Conservation (phyloP, 2,797 vertebrate species). For the Leptoclinus maculatus region DNA sequence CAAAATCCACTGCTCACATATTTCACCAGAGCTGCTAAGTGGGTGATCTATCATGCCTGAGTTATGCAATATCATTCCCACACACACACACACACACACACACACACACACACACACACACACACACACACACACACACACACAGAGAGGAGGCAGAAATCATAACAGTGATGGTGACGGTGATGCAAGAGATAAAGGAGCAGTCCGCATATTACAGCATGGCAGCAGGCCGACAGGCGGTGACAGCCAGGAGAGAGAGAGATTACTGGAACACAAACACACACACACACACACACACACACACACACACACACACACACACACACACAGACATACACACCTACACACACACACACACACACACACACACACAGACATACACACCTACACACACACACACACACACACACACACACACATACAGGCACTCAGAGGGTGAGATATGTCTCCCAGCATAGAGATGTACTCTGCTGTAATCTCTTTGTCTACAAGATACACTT, state of each 20-base stretch:
- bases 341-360: conserved; percentile 44
- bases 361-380: conserved; percentile 46
- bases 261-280: conserved; percentile 74
- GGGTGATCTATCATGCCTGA: conserved; percentile 77
- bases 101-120: conserved; percentile 38
- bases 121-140: conserved; percentile 27
- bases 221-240: conserved; percentile 70
- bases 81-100: conserved; percentile 38
- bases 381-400: conserved; percentile 42
- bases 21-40: conserved; percentile 72
- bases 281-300: conserved; percentile 35
- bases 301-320: conserved; percentile 48
- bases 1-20: conserved; percentile 68
- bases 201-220: conserved; percentile 61
- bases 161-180: conserved; percentile 90
- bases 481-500: conserved; percentile 72
- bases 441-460: conserved; percentile 71
- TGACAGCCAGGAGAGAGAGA: conserved; percentile 78
- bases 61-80: conserved; percentile 67
- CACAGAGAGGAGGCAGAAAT: conserved; percentile 50
- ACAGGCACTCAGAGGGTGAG: conserved; percentile 63
- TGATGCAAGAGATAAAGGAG: conserved; percentile 83
- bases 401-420: conserved; percentile 53
- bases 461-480: conserved; percentile 71
- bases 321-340: too few relatives aligned